Evolutionary conservation across 2,113 vertebrate genomes (phyloP).

Genomic region (Serilophus lunatus): DNA sequence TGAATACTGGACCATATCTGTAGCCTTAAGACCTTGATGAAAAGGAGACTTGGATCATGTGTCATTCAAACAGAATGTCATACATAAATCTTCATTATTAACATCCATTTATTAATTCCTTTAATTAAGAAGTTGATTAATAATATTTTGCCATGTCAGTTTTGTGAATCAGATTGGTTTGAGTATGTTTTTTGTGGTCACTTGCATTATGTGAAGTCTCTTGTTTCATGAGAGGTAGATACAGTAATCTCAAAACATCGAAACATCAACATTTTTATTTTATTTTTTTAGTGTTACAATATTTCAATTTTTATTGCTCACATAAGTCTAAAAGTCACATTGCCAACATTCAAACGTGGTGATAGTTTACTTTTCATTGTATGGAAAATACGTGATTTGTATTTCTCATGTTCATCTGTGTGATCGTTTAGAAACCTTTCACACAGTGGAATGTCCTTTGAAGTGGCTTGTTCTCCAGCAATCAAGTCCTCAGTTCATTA

Average conservation of each 20-base stretch:
- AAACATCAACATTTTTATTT: background rate
- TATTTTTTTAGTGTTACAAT: background rate
- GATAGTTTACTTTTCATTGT: background rate
- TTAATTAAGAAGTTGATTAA: background rate
- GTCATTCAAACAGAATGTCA: background rate
- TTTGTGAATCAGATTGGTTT: background rate
- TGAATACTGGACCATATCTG: background rate
- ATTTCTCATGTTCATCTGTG: background rate
- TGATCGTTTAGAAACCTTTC: background rate
- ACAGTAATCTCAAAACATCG: background rate
- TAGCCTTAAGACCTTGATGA: background rate
- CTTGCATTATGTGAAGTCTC: background rate
- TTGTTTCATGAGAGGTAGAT: background rate
- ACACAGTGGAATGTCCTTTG: background rate
- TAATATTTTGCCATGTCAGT: accelerated
- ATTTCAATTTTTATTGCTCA: background rate
- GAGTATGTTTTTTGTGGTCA: background rate
- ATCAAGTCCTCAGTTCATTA: background rate
- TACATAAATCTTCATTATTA: background rate
- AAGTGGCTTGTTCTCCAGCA: background rate
- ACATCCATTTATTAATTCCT: background rate
- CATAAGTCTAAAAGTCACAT: background rate
- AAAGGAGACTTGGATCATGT: background rate
- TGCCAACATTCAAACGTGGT: background rate
- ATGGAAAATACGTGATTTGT: background rate